Evolutionary conservation across 2,113 vertebrate genomes (phyloP), one percentile per base, ranked within the genome.

Genomic region (Neoarius graeffei): DNA sequence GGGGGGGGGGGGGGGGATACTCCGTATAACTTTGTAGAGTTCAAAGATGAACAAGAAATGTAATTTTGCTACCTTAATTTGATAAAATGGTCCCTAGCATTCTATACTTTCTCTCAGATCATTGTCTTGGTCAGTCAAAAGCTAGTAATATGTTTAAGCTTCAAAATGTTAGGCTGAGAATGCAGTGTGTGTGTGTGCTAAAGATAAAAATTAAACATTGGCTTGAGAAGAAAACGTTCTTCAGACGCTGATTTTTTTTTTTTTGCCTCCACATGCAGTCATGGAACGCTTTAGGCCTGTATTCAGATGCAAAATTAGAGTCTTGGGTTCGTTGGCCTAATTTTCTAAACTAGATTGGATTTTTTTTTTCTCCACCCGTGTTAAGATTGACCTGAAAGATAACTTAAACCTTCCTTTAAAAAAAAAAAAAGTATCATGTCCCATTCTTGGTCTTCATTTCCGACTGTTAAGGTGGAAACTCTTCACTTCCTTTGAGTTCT

Each of bases 181-280:
- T 62, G 57, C 8, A 30, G 17, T 73, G 17, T 73, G 2, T 1
- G 27, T 2, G 4, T 42, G 69, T 73, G 67, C 27, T 30, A 23
- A 73, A 73, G 23, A 59, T n/a, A 87, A 9, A 81, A 88, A 89
- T 90, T 23, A 85, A 79, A 42, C 35, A 20, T 42, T 82, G 85
- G 71, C 64, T 79, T 19, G 48, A 20, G 81, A 69, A 77, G 60
- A 90, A 57, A 54, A 62, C 9, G 59, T 52, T 27, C 54, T 87
- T 74, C 11, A 42, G 1, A 35, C 2, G 35, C 35, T 35, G 86
- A 88, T 56, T 60, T 62, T 76, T 76, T 83, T 86, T 35, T 35
- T 35, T 35, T 35, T 35, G 1, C 1, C 30, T 35, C 35, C 52
- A 76, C 59, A 42, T 74, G n/a, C 64, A 57, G 88, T 73, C 88